phyloP scores from a whole-genome alignment of 2,113 vertebrate species.

The Amblyornis subalaris region DNA sequence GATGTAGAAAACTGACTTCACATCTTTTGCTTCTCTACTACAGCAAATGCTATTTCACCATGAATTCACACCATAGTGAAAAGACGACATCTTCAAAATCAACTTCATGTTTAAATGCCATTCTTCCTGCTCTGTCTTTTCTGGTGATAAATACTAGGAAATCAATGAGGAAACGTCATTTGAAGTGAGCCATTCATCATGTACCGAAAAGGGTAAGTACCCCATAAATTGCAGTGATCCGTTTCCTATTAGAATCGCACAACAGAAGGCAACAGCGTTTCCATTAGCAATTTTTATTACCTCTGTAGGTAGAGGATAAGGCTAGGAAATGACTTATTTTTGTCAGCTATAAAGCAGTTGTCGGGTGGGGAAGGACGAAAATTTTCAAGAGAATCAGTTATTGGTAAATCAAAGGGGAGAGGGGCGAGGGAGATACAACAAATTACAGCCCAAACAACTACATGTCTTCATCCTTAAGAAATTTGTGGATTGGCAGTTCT shows the following conservation, averaged over 20 bases:
- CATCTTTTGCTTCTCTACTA: slow-evolving; percentile 1
- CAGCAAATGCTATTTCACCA: slow-evolving; percentile 24
- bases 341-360: slow-evolving; percentile 65
- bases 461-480: fast-evolving
- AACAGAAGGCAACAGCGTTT: slow-evolving; percentile 70
- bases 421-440: not conserved
- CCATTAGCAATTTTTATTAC: slow-evolving; percentile 77
- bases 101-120: slow-evolving; percentile 73
- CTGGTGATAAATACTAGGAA: slow-evolving; percentile 70
- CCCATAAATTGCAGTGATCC: slow-evolving; percentile 73
- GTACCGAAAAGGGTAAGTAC: slow-evolving; percentile 72
- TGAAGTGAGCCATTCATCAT: slow-evolving; percentile 76
- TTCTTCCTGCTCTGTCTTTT: slow-evolving; percentile 49
- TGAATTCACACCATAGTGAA: slow-evolving; percentile 61
- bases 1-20: not conserved
- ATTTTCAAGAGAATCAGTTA: not conserved
- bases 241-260: slow-evolving; percentile 76
- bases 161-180: slow-evolving; percentile 72
- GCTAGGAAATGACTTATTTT: slow-evolving; percentile 74
- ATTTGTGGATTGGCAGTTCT: not conserved
- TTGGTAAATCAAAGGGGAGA: not conserved
- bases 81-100: slow-evolving; percentile 74
- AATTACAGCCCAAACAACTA: not conserved
- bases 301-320: slow-evolving; percentile 57
- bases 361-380: slow-evolving; percentile 51